These are phyloP conservation scores for Tiaroga cobitis DNA, from an alignment of 2,797 vertebrate species.

Conservation along the genomic window DNA sequence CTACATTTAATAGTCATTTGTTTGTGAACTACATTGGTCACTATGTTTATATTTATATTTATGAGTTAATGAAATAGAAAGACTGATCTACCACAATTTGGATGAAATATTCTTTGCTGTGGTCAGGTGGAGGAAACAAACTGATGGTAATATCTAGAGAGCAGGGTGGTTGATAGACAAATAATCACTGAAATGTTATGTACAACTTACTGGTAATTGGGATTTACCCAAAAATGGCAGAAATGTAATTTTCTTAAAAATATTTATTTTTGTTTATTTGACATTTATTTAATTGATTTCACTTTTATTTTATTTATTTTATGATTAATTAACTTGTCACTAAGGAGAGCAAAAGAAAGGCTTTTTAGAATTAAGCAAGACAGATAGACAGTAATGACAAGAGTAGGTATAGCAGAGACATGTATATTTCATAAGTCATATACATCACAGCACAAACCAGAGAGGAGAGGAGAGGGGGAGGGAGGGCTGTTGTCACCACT, in stretches of 20 bases:
- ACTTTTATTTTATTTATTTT: too few species aligned
- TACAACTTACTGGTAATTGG: not conserved
- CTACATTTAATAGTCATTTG: not conserved
- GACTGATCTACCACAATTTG: not conserved
- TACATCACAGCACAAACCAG: constrained; percentile 18
- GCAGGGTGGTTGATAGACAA: not conserved
- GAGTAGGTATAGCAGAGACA: not conserved
- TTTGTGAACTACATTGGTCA: not conserved
- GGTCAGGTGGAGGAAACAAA: not conserved
- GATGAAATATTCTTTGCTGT: not conserved
- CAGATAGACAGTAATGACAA: not conserved
- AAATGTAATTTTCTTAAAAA: too few species aligned
- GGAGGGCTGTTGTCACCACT: constrained; percentile 75
- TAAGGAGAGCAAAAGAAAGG: not conserved
- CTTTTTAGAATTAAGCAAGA: not conserved
- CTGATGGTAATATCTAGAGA: not conserved
- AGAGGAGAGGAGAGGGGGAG: constrained; percentile 66
- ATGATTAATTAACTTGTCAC: not conserved
- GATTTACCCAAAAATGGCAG: not conserved
- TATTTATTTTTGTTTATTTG: not conserved
- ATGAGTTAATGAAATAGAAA: not conserved
- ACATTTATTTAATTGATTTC: not conserved
- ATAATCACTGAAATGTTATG: not conserved
- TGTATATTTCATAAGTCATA: constrained; percentile 1
- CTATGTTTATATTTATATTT: not conserved